Base-by-base conservation (phyloP, 2,888 invertebrate genomes). In the Rhopalosiphum nymphaeae region DNA sequence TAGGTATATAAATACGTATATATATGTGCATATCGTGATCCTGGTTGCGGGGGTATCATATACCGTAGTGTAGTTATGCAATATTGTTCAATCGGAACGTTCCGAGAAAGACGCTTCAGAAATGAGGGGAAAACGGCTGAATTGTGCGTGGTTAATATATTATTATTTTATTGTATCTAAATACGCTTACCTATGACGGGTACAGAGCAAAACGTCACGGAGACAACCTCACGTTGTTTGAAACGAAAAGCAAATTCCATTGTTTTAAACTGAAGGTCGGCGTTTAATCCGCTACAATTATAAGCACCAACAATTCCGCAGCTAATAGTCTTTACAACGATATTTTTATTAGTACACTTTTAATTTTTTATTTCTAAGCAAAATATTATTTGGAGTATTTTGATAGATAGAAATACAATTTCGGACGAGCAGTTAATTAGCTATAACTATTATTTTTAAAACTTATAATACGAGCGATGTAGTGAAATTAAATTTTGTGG, bases 201-300 rank as follows among this genome's bases (percentile, higher is more conserved):
- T 89, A 89, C 26, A 26, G 57, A 89, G 26, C 46, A 46, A 93
- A 93, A 89, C 57, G 85, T 93, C 89, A 93, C 93, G 93, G 89
- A 85, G 46, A 57, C 84, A 89, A 85, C 93, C 89, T 93, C 89
- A 85, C 42, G 29, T 36, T 92, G 36, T 78, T 92, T 42, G 29
- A 67, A 92, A 78, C 92, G 29, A 78, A 67, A 67, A 53, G 49
- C 44, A 25, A 49, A 89, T 89, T 78, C 78, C 88, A 92, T 92
- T 92, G 92, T 89, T 92, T 89, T 78, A 88, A 56, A 46, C 87
- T 42, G 87, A 92, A 92, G 92, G 92, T 87, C 87, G 92, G 53
- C 42, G 49, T 92, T 92, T 86, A 87, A 87, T 49, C 42, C 87
- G 13, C n/a, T 16, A 29, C 29, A 44, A 29, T 86, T 86, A 46